Evolutionary conservation across 2,888 invertebrate species (phyloP), one percentile per base, ranked within the genome.

Genomic region (Cordylochernes scorpioides): DNA sequence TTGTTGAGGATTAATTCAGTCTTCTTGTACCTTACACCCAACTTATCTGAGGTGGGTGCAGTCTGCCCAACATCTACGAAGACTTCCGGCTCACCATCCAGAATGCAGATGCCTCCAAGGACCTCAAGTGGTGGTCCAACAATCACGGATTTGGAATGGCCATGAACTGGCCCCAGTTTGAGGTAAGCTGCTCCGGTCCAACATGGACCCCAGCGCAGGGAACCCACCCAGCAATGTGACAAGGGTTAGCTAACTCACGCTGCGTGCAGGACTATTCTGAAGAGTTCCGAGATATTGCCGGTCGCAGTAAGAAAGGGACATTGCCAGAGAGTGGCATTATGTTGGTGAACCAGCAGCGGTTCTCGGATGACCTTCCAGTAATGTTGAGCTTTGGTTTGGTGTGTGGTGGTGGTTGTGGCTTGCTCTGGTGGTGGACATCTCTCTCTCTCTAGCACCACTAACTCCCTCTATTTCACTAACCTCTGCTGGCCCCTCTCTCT

Each of bases 161-260:
- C 33, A 94, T 94, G 86, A 82, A 78, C 52, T 97, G 94, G 94
- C 97, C 97, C 5, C 67, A 72, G 48, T 99, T 94, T 63, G 91
- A 97, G 74, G 97, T 94, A 65, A 52, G 55, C 41, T 13, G 14
- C 14, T 5, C 14, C n/a, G n/a, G n/a, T 19, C n/a, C n/a, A n/a
- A n/a, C n/a, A n/a, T n/a, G n/a, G n/a, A n/a, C n/a, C n/a, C n/a
- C n/a, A n/a, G n/a, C n/a, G n/a, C n/a, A n/a, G n/a, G n/a, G n/a
- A n/a, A n/a, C n/a, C n/a, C n/a, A n/a, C n/a, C n/a, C n/a, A n/a
- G n/a, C n/a, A n/a, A n/a, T n/a, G n/a, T n/a, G n/a, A n/a, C n/a
- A n/a, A n/a, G n/a, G n/a, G n/a, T n/a, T n/a, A n/a, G n/a, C n/a
- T n/a, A n/a, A n/a, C n/a, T 22, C 14, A 22, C 22, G 12, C 22